A percentile compares a stretch with the other conserved stretches of the same genome.
phyloP scores from a whole-genome alignment of 2,113 vertebrate species.

The Ammodytes dubius region DNA sequence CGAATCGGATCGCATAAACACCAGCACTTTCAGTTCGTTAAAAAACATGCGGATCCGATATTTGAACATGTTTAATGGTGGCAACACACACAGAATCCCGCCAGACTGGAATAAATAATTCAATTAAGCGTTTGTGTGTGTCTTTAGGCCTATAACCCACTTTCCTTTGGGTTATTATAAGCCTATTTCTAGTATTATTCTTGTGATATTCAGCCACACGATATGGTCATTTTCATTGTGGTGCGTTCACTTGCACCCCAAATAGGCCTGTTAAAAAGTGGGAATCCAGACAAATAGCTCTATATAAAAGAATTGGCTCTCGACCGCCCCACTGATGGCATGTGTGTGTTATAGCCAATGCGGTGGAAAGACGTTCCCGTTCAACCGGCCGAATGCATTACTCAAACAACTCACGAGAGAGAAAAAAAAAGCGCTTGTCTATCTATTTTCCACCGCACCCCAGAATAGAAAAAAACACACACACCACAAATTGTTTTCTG shows the following conservation, averaged over 20 bases:
- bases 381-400: constrained; percentile 66
- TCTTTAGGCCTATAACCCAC: not conserved
- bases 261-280: constrained; percentile 4
- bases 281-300: constrained; percentile 48
- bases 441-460: constrained; percentile 44
- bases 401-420: constrained; percentile 60
- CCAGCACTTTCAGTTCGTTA: constrained; percentile 96
- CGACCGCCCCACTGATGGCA: constrained; percentile 73
- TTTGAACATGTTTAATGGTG: constrained; percentile 91
- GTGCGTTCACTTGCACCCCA: not conserved
- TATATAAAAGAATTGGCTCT: not conserved
- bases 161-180: constrained; percentile 42
- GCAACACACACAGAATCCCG: constrained; percentile 69
- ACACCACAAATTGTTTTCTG: constrained; percentile 21
- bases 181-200: constrained; percentile 29
- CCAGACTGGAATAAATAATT: constrained; percentile 37
- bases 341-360: constrained; percentile 79
- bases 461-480: not conserved
- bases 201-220: constrained; percentile 43
- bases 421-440: constrained; percentile 25
- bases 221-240: constrained; percentile 10
- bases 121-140: constrained; percentile 6
- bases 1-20: constrained; percentile 92
- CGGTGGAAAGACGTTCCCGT: constrained; percentile 77
- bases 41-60: constrained; percentile 98